Evolutionary conservation across 2,888 invertebrate species (phyloP).

Genomic region (Phyllotreta striolata): DNA sequence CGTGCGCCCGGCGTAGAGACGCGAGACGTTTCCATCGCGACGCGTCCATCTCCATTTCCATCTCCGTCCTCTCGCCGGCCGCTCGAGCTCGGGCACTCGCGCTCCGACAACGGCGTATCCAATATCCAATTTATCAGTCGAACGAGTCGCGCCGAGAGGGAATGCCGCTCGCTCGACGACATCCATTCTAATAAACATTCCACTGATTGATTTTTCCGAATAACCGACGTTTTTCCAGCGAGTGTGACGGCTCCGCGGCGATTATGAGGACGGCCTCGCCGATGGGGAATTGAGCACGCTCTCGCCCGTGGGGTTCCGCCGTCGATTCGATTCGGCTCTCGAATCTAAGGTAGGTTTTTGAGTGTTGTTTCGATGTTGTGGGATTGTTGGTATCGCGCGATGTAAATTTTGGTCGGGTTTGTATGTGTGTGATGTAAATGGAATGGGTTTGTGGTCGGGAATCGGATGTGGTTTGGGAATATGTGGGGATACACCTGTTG

Average conservation of each 20-base stretch:
- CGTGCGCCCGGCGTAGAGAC: neutral
- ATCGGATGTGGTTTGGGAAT: too few species aligned
- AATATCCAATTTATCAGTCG: constrained; percentile 4
- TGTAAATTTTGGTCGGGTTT: too few species aligned
- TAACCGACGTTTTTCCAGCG: neutral
- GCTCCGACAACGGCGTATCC: neutral
- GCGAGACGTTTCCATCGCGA: constrained; percentile 44
- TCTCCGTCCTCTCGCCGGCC: constrained; percentile 31
- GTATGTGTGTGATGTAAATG: too few species aligned
- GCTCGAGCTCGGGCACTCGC: neutral
- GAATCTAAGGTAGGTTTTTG: too few species aligned
- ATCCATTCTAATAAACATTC: constrained; percentile 14
- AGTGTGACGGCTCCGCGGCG: constrained; percentile 1
- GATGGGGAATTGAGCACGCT: too few species aligned
- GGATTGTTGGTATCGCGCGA: too few species aligned
- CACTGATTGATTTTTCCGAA: constrained; percentile 12
- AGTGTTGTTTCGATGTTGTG: too few species aligned
- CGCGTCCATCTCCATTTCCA: constrained; percentile 21
- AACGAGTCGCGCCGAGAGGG: constrained; percentile 7
- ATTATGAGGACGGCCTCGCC: too few species aligned
- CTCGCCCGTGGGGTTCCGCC: too few species aligned
- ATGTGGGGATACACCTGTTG: too few species aligned
- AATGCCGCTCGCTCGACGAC: constrained; percentile 1
- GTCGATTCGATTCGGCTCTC: too few species aligned
- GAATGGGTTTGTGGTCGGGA: too few species aligned